Percentiles rank a stretch among this genome's conserved stretches.
phyloP scores from a whole-genome alignment of 2,113 vertebrate genomes.

The Pogona vitticeps region DNA sequence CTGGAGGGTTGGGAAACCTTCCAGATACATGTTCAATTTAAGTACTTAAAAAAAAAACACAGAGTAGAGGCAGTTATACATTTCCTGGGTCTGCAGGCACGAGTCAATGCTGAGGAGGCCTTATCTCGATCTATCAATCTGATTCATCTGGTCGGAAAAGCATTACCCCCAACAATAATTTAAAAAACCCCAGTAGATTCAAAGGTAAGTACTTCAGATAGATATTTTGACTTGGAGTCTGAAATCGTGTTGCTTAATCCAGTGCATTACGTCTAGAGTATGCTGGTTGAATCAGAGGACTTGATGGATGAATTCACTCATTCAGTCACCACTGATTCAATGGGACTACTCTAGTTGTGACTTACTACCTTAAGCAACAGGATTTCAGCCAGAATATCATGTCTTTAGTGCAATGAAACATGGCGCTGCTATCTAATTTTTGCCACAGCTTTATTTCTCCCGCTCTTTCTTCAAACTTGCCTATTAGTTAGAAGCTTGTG shows the following conservation, averaged over 20 bases:
- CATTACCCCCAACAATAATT: too few species aligned
- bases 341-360: too few species aligned
- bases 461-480: not conserved
- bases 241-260: too few species aligned
- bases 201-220: not conserved
- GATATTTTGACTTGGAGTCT: not conserved
- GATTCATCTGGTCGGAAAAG: not conserved
- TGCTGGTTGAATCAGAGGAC: too few species aligned
- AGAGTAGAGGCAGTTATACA: not conserved
- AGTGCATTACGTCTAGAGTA: too few species aligned
- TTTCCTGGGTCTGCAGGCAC: not conserved
- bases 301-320: too few species aligned
- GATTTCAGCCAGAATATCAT: not conserved
- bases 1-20: too few species aligned
- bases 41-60: not conserved
- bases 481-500: conserved; percentile 38
- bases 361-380: too few species aligned
- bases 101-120: not conserved
- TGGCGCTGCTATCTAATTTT: not conserved
- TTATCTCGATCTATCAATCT: not conserved
- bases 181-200: too few species aligned
- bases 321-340: too few species aligned
- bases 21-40: too few species aligned
- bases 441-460: not conserved
- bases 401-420: not conserved